A percentile compares a stretch with the other conserved stretches of the same genome.
These are phyloP conservation scores for Dysidea cf. avara DNA, from an alignment of 37 sponge, comb jelly and placozoan species.

Conservation along the genomic window DNA sequence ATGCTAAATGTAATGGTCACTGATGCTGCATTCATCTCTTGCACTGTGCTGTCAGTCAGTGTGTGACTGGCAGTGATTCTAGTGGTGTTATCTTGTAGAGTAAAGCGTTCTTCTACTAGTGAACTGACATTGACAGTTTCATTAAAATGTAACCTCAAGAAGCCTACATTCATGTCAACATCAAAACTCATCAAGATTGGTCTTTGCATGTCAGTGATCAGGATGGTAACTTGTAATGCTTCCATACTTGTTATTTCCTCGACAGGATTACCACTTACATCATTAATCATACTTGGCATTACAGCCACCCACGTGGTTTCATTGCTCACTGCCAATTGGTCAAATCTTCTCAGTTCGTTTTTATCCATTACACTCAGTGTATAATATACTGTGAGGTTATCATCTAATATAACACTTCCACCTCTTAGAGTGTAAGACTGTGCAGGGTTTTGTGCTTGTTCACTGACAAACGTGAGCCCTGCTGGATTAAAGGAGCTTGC, in stretches of 20 bases:
- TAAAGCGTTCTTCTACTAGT: slow-evolving; percentile 43
- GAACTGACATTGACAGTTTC: slow-evolving; percentile 85
- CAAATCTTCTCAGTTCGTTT: slow-evolving; percentile 74
- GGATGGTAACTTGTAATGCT: slow-evolving; percentile 54
- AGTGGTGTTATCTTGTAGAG: slow-evolving; percentile 64
- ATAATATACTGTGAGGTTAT: slow-evolving; percentile 50
- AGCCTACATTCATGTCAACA: slow-evolving; percentile 80
- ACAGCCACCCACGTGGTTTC: slow-evolving; percentile 55
- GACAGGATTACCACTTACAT: slow-evolving; percentile 74
- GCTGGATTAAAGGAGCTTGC: slow-evolving; percentile 59
- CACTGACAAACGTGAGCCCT: slow-evolving; percentile 62
- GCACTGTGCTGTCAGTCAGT: slow-evolving; percentile 57
- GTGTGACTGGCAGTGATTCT: slow-evolving; percentile 42
- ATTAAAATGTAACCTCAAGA: slow-evolving; percentile 75
- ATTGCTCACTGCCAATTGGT: slow-evolving; percentile 52
- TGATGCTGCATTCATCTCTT: slow-evolving; percentile 47
- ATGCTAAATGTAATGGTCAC: slow-evolving; percentile 48
- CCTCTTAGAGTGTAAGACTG: slow-evolving; percentile 62
- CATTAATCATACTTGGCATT: slow-evolving; percentile 38
- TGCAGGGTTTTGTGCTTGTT: neutral
- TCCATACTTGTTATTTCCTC: slow-evolving; percentile 9
- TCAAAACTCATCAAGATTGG: slow-evolving; percentile 75
- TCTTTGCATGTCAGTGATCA: slow-evolving; percentile 60
- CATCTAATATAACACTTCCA: slow-evolving; percentile 45
- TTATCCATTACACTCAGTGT: slow-evolving; percentile 63